Evolutionary conservation across 2,113 vertebrate species (phyloP), one percentile per base, ranked within the genome.

Genomic region (Notarius quadriscutis): DNA sequence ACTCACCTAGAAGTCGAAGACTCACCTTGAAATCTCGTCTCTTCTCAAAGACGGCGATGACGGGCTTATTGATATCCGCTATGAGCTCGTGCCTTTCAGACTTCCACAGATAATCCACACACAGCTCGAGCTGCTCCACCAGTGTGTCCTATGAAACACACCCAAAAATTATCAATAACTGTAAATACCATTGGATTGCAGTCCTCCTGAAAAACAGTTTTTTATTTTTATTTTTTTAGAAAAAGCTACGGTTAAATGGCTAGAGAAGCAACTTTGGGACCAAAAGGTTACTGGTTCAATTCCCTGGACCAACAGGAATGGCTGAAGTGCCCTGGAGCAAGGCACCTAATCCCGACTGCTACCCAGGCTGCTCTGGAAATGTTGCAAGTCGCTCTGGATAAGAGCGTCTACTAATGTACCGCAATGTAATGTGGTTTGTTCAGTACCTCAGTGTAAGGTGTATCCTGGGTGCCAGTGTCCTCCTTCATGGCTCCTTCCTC

Each of bases 401-500:
- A 41, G 34, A 41, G 3, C 41, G 41, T 41, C 3, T 41, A 41
- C 41, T 4, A 41, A 41, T 41, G 41, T 41, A 41, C 41, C 41
- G 41, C 41, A 41, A 41, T 4, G 41, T 41, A 41, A 41, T 41
- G 41, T 7, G 17, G 50, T 78, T 30, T 0, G 15, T 80, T 34
- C 57, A 62, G 51, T 81, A 98, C 98, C 97, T 99, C 98, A 14
- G 97, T 99, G 87, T 99, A 99, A 0, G 97, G 97, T 1, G 98
- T 99, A 90, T 99, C 98, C 89, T 99, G 98, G 92, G 97, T 99
- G 20, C 98, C 98, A 0, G 97, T 96, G 91, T 99, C 98, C 90
- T 99, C 98, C 91, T 99, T 99, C 98, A 99, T 99, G 88, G 97
- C 98, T 1, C 97, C 97, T 92, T 99, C 98, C 94, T 99, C 98